phyloP scores from a whole-genome alignment of 2,888 invertebrate genomes.

The Congeria kusceri region DNA sequence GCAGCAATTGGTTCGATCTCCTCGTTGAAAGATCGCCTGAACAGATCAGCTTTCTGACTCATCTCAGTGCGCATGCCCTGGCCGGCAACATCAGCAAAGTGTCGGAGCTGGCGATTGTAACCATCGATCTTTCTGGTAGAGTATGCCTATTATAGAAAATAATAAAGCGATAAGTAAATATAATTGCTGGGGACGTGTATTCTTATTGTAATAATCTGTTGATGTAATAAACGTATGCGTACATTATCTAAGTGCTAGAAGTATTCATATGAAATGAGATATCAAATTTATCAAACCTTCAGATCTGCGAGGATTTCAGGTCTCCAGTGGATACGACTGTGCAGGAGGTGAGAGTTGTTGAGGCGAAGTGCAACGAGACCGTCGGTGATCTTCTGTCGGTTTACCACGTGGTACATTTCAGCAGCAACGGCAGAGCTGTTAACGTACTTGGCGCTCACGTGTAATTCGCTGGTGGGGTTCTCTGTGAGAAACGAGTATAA shows the following conservation, averaged over 20 bases:
- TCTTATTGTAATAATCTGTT: too few relatives aligned
- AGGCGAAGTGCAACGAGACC: conserved; percentile 69
- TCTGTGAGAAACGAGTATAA: conserved; percentile 49
- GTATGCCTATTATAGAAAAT: conserved; percentile 24
- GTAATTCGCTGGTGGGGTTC: conserved; percentile 72
- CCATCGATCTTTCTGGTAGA: conserved; percentile 15
- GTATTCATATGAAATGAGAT: not conserved
- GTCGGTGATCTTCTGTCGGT: conserved; percentile 66
- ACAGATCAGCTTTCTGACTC: conserved; percentile 35
- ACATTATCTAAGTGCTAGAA: too few relatives aligned
- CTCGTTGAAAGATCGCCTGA: conserved; percentile 32
- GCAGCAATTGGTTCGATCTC: conserved; percentile 38
- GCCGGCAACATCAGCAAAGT: conserved; percentile 9
- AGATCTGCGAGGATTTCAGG: conserved; percentile 67
- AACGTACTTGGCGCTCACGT: conserved; percentile 72
- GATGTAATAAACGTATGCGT: too few relatives aligned
- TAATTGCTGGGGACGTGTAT: too few relatives aligned
- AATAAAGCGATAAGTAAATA: too few relatives aligned
- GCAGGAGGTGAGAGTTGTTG: conserved; percentile 74
- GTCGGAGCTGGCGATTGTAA: conserved; percentile 15
- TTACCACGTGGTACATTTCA: conserved; percentile 69
- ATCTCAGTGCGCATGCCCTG: conserved; percentile 32
- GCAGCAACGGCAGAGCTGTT: conserved; percentile 72
- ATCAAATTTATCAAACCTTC: conserved; percentile 55
- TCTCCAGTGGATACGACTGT: conserved; percentile 77